A percentile compares a stretch with the other conserved stretches of the same genome.
These are phyloP conservation scores for Falco punctatus DNA, from an alignment of 2,113 vertebrate species.

Conservation along the genomic window DNA sequence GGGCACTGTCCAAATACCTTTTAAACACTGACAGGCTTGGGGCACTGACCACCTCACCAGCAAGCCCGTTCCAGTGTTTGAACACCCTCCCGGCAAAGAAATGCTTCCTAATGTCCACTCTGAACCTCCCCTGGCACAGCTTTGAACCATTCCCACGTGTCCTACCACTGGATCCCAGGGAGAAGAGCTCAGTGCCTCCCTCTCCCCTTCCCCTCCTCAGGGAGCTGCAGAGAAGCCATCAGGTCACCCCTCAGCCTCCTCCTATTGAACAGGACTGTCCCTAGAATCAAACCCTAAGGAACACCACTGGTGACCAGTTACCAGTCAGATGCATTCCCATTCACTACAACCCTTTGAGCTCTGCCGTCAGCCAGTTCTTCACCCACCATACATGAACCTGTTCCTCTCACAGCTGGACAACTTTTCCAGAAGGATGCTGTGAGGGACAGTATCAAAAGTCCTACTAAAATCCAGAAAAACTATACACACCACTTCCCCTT, in stretches of 20 bases:
- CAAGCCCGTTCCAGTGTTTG: not conserved
- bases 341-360: not conserved
- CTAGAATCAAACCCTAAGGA: no score
- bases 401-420: not conserved
- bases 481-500: not conserved
- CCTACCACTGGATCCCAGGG: not conserved
- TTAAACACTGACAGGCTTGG: not conserved
- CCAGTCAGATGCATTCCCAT: not conserved
- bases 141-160: not conserved
- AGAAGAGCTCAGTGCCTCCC: not conserved
- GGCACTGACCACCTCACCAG: no score
- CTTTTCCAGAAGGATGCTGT: not conserved
- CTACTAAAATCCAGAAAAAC: not conserved
- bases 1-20: not conserved
- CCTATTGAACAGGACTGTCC: not conserved
- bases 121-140: not conserved
- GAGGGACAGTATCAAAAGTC: not conserved
- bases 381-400: fast-evolving
- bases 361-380: not conserved
- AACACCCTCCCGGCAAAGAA: not conserved
- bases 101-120: not conserved
- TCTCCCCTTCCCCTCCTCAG: not conserved
- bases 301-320: fast-evolving
- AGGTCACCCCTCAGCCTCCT: not conserved
- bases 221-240: not conserved